Evolutionary conservation across 2,113 vertebrate species (phyloP).

Genomic region (Struthidea cinerea): DNA sequence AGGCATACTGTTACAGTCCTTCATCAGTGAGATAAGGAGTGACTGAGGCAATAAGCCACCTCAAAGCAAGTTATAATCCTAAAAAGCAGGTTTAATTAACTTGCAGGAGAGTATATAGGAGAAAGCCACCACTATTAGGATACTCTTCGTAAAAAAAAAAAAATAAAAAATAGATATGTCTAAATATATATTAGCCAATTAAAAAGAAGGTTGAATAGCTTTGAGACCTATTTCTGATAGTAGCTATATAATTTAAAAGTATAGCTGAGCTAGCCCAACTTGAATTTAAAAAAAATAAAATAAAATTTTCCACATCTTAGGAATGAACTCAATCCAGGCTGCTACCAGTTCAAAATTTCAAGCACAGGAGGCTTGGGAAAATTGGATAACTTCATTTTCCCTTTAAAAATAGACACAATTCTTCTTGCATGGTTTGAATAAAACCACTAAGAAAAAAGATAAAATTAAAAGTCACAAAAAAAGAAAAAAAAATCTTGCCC

Average conservation of each 20-base stretch:
- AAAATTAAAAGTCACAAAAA: background rate
- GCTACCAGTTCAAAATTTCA: background rate
- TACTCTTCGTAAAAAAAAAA: background rate
- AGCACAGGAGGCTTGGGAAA: background rate
- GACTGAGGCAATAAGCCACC: background rate
- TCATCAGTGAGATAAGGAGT: background rate
- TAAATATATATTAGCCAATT: background rate
- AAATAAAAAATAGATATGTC: too few species aligned
- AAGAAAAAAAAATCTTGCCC: background rate
- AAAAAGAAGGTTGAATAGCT: background rate
- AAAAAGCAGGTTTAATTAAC: constrained; percentile 22
- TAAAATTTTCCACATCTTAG: background rate
- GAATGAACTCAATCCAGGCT: background rate
- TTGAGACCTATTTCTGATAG: background rate
- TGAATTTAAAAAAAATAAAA: background rate
- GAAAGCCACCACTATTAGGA: background rate
- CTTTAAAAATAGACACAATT: background rate
- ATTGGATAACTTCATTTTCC: background rate
- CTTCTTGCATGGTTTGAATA: background rate
- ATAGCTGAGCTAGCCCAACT: background rate
- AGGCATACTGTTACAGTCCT: background rate
- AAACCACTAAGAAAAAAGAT: background rate
- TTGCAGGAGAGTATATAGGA: background rate
- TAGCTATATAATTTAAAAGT: background rate
- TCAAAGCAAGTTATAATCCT: background rate